Evolutionary conservation across 2,888 invertebrate species (phyloP), one percentile per base, ranked within the genome.

Genomic region (Perizoma flavofasciatum): DNA sequence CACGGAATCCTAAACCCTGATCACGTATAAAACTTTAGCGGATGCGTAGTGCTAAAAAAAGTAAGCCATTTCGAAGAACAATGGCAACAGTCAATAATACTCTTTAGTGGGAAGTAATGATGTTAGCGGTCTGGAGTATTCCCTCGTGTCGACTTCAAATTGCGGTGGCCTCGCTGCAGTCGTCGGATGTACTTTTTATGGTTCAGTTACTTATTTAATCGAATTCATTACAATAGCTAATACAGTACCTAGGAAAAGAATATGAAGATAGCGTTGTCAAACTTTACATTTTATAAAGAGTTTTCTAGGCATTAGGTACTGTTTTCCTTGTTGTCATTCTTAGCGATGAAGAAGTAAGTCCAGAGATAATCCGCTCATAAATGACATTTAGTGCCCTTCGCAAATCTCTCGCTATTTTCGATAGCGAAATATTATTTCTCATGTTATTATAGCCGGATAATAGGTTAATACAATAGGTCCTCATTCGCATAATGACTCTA

Each of bases 51-150:
- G 55, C 49, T 55, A 11, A 41, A 49, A 61, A 63, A 60, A 51
- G 58, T 53, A 51, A 58, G 45, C 48, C 52, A 57, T 64, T 57
- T 48, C 53, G n/a, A 40, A 52, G 44, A 64, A 64, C 65, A 67
- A 64, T 63, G 58, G 55, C 55, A 57, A 61, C 57, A 57, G 54
- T 64, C 65, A 63, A 67, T 65, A 64, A 66, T 59, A 53, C 63
- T 55, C 58, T 61, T 55, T 46, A 58, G 53, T 58, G 44, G 61
- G 40, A 50, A 63, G 55, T 64, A 64, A 66, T 65, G 51, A 63
- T 61, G 55, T 58, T 59, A 48, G 63, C 52, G 43, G 50, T 45
- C 35, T 50, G 45, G 55, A 41, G 56, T 50, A 64, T 57, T 57
- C 52, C 45, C 57, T 45, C 3, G 44, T 48, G 48, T n/a, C 49